Evolutionary conservation across 1,140 invertebrate species (phyloP), one percentile per base, ranked within the genome.

Genomic region (Drosophila bocki): DNA sequence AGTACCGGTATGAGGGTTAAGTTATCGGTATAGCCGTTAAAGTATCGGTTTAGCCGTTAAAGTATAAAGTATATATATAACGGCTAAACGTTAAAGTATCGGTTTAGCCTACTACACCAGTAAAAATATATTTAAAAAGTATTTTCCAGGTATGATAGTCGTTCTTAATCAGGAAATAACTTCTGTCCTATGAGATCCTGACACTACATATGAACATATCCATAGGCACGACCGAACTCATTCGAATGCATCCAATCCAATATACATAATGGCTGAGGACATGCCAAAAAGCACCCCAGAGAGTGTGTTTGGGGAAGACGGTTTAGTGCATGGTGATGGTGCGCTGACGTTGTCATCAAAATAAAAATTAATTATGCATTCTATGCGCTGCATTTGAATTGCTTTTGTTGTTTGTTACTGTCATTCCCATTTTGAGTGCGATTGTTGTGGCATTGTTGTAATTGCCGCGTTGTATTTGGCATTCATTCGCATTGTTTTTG

Each of bases 341-440:
- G 78, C 75, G 91, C 82, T 91, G 91, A 92, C 83, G 91, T 92
- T 92, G 91, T 92, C 91, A 92, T 92, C 91, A 92, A 92, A 92
- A 92, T 91, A 92, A 92, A 92, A 92, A 92, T 92, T 92, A 92
- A 92, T 92, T 92, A 92, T 92, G 91, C 91, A 92, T 92, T 92
- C 86, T 91, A 92, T 92, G 84, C 82, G 75, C 80, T 69, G 84
- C 85, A 88, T 88, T 91, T 91, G 86, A 85, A 85, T 90, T 85
- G 86, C 82, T 91, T 88, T 87, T 87, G 83, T 87, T 87, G 75
- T 87, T 82, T 86, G 75, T 86, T 82, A 82, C 78, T 86, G 82
- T 82, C 82, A 86, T 82, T 86, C 77, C 78, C 71, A 78, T 82
- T 84, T 84, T 71, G 62, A 74, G 68, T 74, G 78, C 44, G 64